Conservation (phyloP, 2,888 invertebrate species). For the Geotrupes spiniger region DNA sequence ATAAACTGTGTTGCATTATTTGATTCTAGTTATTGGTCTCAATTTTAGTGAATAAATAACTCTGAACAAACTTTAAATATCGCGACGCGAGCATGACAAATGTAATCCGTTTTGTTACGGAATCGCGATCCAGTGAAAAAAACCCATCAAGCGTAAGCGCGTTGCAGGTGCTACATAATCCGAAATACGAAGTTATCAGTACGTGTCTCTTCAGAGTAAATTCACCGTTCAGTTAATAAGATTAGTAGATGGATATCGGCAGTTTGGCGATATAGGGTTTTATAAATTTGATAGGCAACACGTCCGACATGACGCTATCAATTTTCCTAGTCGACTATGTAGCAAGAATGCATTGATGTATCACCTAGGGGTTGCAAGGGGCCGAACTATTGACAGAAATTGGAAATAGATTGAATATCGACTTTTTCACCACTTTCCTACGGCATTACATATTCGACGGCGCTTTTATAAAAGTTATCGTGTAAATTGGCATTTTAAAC, state of each 20-base stretch:
- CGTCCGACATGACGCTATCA: constrained; percentile 45
- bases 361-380: constrained; percentile 41
- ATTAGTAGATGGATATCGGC: constrained; percentile 18
- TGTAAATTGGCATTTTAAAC: constrained; percentile 10
- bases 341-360: constrained; percentile 46
- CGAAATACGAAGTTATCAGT: no score
- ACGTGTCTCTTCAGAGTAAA: not conserved
- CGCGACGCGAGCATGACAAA: no score
- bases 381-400: constrained; percentile 46
- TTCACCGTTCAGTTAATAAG: constrained; percentile 19
- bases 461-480: constrained; percentile 37
- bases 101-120: no score
- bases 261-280: constrained; percentile 11
- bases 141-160: no score
- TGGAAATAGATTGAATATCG: constrained; percentile 49
- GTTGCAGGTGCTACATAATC: no score
- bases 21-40: no score
- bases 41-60: no score
- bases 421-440: constrained; percentile 41
- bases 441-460: constrained; percentile 41
- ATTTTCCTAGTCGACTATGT: constrained; percentile 42
- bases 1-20: no score
- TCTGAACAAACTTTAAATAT: no score
- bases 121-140: no score
- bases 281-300: constrained; percentile 38